A percentile compares a stretch with the other conserved stretches of the same genome.
These are phyloP conservation scores for Tetramorium parvispinum DNA, from an alignment of 1,140 invertebrate species.

Conservation along the genomic window DNA sequence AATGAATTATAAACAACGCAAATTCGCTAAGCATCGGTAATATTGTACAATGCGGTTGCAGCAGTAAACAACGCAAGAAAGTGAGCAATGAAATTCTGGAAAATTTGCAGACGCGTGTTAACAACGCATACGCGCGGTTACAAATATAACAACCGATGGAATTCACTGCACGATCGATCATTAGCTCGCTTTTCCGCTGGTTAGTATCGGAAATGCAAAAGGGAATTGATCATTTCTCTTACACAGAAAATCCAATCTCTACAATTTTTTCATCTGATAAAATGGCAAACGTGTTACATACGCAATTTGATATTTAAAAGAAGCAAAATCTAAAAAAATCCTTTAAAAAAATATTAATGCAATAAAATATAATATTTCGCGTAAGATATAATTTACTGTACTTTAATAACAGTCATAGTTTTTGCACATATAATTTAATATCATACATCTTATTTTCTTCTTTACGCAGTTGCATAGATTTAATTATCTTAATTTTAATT, in stretches of 20 bases:
- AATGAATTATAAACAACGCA: neutral
- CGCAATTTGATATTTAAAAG: neutral
- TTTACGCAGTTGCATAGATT: neutral
- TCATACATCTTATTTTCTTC: neutral
- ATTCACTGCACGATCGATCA: slow-evolving; percentile 31
- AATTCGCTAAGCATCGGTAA: neutral
- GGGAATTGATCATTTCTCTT: neutral
- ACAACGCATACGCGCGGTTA: neutral
- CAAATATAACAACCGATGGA: neutral
- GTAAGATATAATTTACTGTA: neutral
- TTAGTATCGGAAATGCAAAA: slow-evolving; percentile 5
- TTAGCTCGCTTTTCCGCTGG: slow-evolving; percentile 8
- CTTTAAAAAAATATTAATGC: slow-evolving; percentile 21
- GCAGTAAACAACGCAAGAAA: slow-evolving; percentile 10
- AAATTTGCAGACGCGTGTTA: slow-evolving; percentile 4
- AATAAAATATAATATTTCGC: neutral
- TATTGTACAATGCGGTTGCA: neutral
- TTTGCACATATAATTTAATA: neutral
- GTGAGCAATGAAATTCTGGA: slow-evolving; percentile 18
- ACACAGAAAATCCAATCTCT: neutral
- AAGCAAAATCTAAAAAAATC: neutral
- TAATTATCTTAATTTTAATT: neutral
- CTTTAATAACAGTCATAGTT: neutral
- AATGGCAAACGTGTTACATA: neutral
- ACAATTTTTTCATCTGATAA: neutral